Evolutionary conservation across 2,113 vertebrate genomes (phyloP).

Genomic region (Jacana jacana): DNA sequence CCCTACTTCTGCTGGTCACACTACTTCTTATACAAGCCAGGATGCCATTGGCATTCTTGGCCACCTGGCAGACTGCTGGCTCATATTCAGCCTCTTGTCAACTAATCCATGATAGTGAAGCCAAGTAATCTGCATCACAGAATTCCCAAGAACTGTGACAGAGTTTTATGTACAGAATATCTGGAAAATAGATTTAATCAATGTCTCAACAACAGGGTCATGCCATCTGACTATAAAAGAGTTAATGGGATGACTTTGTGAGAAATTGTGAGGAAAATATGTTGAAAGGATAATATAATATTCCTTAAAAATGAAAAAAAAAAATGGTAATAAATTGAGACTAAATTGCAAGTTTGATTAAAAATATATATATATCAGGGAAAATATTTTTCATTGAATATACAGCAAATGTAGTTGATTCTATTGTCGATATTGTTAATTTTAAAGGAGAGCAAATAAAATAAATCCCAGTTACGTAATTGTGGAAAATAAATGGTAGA

Average conservation of each 20-base stretch:
- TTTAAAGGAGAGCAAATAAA: background rate
- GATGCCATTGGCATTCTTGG: too few species aligned
- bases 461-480: background rate
- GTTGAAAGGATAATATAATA: background rate
- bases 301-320: background rate
- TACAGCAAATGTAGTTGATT: background rate
- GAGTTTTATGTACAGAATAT: background rate
- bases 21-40: too few species aligned
- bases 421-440: background rate
- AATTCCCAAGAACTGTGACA: background rate
- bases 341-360: background rate
- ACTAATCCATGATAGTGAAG: background rate
- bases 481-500: background rate
- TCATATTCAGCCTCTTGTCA: too few species aligned
- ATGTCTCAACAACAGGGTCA: background rate
- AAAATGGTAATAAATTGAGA: background rate
- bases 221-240: background rate
- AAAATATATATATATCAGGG: too few species aligned
- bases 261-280: background rate
- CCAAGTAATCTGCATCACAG: background rate
- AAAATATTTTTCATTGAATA: background rate
- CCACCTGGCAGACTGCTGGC: too few species aligned
- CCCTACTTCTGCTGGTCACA: too few species aligned
- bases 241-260: background rate
- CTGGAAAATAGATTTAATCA: background rate